Evolutionary conservation across 2,113 vertebrate species (phyloP), one percentile per base, ranked within the genome.

Genomic region (Climacteris rufus): DNA sequence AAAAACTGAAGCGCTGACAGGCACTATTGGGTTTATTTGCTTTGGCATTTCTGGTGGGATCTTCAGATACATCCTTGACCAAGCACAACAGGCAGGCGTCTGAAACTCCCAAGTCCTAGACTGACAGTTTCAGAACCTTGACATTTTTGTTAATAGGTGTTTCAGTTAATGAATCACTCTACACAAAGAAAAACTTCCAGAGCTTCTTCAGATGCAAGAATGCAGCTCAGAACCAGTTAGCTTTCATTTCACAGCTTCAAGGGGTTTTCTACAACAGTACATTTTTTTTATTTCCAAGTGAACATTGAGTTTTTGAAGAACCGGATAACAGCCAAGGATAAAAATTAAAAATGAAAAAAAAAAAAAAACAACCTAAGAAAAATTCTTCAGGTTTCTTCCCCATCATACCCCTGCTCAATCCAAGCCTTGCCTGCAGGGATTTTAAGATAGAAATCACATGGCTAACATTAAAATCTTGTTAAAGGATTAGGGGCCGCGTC

Each of bases 401-500:
- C 44, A 78, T 56, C 47, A 60, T 78, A 75, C 3, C 22, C 11
- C 15, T 74, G 63, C 47, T 88, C 82, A 70, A 74, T 60, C 56
- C 52, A 64, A 93, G 52, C 33, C 56, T 89, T 83, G 70, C 47
- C 92, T 96, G 56, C n/a, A 83, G 79, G 76, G 64, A 80, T 93
- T 93, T 95, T 88, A 90, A 92, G 90, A 92, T 63, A 74, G 79
- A 91, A 96, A 96, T 97, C 94, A 96, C 82, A 95, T 90, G 93
- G 88, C 71, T 94, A 96, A 86, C 80, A 91, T 97, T 93, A 97
- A 96, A 96, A 96, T 90, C 94, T 93, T 96, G 92, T 96, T 95
- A 95, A 93, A 85, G 87, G 90, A 94, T 96, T 97, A 95, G 83
- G 40, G 71, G 64, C 85, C 8, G 0, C 0, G 0, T 96, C 64